phyloP scores from a whole-genome alignment of 1,140 invertebrate genomes.

The Belonocnema kinseyi region DNA sequence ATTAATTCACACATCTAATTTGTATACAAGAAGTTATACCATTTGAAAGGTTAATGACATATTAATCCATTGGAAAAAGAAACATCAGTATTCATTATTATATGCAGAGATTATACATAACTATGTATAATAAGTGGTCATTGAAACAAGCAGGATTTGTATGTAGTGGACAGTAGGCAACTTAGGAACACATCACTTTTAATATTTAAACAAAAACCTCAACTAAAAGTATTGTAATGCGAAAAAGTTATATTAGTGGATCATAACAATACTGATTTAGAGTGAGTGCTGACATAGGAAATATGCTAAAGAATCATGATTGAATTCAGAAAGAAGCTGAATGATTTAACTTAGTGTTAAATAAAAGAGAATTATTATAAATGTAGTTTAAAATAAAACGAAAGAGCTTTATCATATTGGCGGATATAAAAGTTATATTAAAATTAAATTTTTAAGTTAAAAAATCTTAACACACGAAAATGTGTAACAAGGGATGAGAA shows the following conservation, averaged over 20 bases:
- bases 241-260: constrained; percentile 69
- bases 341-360: no score
- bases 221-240: constrained; percentile 69
- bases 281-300: constrained; percentile 66
- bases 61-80: constrained; percentile 59
- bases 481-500: no score
- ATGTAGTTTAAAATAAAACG: no score
- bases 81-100: constrained; percentile 70
- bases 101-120: constrained; percentile 70
- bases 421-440: no score
- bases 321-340: constrained; percentile 38
- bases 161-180: constrained; percentile 71
- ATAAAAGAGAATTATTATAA: no score
- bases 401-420: no score
- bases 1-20: constrained; percentile 56
- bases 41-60: constrained; percentile 60
- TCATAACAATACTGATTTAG: constrained; percentile 67
- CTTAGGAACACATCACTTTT: constrained; percentile 70
- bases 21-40: constrained; percentile 55
- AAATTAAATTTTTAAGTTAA: no score
- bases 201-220: constrained; percentile 64
- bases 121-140: constrained; percentile 67
- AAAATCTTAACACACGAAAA: no score
- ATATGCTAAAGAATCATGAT: constrained; percentile 57
- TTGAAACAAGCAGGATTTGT: constrained; percentile 52